Base-by-base conservation (phyloP, 2,888 invertebrate genomes). In the Plebejus anna region DNA sequence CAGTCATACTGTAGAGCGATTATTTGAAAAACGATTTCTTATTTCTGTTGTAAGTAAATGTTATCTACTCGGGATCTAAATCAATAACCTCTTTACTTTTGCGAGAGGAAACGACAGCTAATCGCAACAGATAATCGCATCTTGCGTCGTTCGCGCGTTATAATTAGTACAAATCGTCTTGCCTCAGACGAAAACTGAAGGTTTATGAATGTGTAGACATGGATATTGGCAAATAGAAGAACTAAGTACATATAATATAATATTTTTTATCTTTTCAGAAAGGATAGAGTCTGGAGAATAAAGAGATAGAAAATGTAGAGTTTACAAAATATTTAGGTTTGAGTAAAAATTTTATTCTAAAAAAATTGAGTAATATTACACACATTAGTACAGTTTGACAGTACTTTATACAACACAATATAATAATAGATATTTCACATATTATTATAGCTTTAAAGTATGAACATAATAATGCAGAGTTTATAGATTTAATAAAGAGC, bases 151-250 rank as follows among this genome's bases (percentile, higher is more conserved):
- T 91, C 92, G 90, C 92, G 92, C 92, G 92, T 91, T 89, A 92
- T 92, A 92, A 94, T 94, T 91, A 91, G 91, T 92, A 94, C 91
- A 94, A 93, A 92, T 92, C 87, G 92, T 88, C 86, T 89, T 55
- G 51, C 73, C 28, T 55, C 73, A 73, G 85, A 86, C 86, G 80
- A 83, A 81, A 81, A 84, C 83, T 83, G 85, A 81, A 90, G 90
- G 87, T 76, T 79, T 83, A 81, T 5, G 77, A 84, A 87, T 36
- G 61, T 57, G 75, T 81, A 90, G 89, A 91, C 76, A 80, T 71
- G 80, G 76, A 75, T 72, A 11, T 47, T 55, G 61, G 72, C 13
- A 73, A 6, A 32, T 5, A 32, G 3, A 11, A 28, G 28, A 9
- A 61, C 22, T 11, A 9, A 9, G n/a, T n/a, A n/a, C n/a, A n/a